Base-by-base conservation (phyloP, 1,140 invertebrate species). In the Drosophila repletoides region DNA sequence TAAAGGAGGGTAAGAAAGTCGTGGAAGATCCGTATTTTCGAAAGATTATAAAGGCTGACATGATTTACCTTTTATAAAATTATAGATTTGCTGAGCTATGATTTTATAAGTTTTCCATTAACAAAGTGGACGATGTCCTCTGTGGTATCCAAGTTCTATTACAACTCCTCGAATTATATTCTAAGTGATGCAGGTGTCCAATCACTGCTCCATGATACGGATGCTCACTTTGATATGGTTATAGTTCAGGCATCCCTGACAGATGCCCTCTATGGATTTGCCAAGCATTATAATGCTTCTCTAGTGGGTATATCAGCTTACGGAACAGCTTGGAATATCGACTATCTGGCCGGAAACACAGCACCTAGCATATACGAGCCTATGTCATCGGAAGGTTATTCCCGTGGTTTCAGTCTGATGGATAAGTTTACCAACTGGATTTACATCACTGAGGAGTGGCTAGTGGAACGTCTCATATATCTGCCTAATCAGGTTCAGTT, bases 391-490 rank as follows among this genome's bases (percentile, higher is more conserved):
- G 24, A 72, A 5, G 40, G 68, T 2, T 90, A 76, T 38, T 51
- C 87, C 0, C 72, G 68, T 2, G 59, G 77, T 0, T 89, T 91
- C 84, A 83, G 56, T 12, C 71, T 92, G 19, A 53, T 48, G 0
- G 72, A 92, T 49, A 77, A 91, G 52, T 12, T 88, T 2, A 24
- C 53, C n/a, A 92, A 92, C 49, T 56, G 74, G 43, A 46, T 89
- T 9, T 76, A 55, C 6, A 67, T 79, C 0, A 86, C 53, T 1
- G 81, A 75, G 17, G 87, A 88, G 41, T 52, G 51, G 46, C 15
- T 65, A 7, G 24, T 88, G 22, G 73, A 73, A 3, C 65, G 48
- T 3, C 64, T 64, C 3, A 5, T 56, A 0, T 64, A 63, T 2
- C 36, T 90, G 19, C 88, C 90, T 0, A 9, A 21, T 2, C 91